Conservation (phyloP, 2,797 vertebrate genomes). For the Australoheros facetus region DNA sequence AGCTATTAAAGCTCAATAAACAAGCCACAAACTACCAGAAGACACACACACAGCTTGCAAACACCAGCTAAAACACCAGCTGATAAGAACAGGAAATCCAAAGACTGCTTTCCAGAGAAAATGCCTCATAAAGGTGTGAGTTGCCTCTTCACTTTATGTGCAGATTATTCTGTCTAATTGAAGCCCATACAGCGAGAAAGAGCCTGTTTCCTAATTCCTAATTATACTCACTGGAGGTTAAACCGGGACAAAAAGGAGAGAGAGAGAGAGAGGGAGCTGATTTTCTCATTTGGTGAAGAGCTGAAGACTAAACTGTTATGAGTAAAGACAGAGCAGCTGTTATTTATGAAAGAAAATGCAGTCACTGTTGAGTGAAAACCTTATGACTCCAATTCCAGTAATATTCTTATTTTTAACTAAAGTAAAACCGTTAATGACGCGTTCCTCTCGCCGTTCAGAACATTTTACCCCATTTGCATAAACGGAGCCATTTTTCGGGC, state of each 20-base stretch:
- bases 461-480: not conserved
- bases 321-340: not conserved
- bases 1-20: slow-evolving; percentile 21
- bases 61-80: slow-evolving; percentile 12
- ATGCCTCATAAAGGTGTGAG: not conserved
- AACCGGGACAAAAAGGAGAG: not conserved
- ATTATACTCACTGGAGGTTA: not conserved
- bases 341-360: slow-evolving; percentile 1
- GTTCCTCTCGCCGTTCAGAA: not conserved
- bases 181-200: not conserved
- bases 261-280: not conserved
- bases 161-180: not conserved
- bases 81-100: slow-evolving; percentile 4
- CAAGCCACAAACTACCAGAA: slow-evolving; percentile 2
- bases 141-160: not conserved
- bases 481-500: not conserved
- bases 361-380: not conserved
- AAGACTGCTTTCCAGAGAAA: not conserved
- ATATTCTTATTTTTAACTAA: not conserved
- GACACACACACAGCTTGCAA: not conserved
- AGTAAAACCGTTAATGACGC: not conserved
- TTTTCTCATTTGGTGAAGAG: not conserved
- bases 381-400: not conserved
- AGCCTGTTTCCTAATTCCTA: not conserved
- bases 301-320: not conserved